phyloP scores from a whole-genome alignment of 1,140 invertebrate species.

The Caenorhabditis elegans region DNA sequence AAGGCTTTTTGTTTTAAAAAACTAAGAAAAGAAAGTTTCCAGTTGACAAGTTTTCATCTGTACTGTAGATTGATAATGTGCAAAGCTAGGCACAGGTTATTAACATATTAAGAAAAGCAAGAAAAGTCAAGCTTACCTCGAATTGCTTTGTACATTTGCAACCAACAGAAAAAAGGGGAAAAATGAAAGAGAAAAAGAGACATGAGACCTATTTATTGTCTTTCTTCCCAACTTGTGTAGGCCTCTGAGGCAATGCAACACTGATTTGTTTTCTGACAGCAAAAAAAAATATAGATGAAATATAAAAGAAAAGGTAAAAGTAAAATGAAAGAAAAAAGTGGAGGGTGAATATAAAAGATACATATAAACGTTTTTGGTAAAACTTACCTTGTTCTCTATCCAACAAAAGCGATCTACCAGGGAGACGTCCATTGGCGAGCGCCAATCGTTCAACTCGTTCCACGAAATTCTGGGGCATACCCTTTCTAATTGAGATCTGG shows the following conservation, averaged over 20 bases:
- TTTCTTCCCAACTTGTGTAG: not conserved
- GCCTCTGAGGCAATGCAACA: not conserved
- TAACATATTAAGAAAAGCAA: too few relatives aligned
- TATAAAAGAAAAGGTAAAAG: not conserved
- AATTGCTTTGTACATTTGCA: not conserved
- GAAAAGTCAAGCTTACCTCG: not conserved
- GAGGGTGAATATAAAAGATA: not conserved
- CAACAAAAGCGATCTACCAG: slow-evolving; percentile 25
- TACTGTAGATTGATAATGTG: too few relatives aligned
- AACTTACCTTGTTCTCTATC: slow-evolving; percentile 36
- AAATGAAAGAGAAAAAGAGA: not conserved
- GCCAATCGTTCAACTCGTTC: slow-evolving; percentile 17
- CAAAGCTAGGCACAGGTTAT: too few relatives aligned
- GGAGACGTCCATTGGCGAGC: slow-evolving; percentile 30
- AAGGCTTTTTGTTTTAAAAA: too few relatives aligned
- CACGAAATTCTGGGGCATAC: slow-evolving; percentile 16
- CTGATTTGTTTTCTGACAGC: slow-evolving; percentile 21
- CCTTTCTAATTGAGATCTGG: not conserved
- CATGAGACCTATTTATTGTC: slow-evolving; percentile 14
- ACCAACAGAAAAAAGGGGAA: not conserved
- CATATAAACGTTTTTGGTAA: too few relatives aligned
- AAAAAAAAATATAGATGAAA: not conserved
- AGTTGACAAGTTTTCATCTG: too few relatives aligned
- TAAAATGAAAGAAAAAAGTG: not conserved
- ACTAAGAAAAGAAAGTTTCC: too few relatives aligned